Conservation (phyloP, 2,888 invertebrate species). For the Clusia tigrina region DNA sequence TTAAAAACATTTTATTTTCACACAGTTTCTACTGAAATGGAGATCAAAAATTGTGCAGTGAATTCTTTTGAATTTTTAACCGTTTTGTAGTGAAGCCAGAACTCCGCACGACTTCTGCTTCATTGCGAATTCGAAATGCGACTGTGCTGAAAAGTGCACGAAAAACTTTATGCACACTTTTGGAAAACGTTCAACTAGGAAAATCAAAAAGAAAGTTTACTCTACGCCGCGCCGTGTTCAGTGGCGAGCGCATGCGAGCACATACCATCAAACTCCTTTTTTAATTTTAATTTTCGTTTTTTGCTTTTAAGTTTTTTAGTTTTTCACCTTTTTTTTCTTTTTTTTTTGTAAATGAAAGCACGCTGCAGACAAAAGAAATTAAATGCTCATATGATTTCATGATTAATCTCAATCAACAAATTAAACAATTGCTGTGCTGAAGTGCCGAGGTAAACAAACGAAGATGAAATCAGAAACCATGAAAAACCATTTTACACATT, state of each 20-base stretch:
- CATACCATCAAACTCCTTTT: no score
- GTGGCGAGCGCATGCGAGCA: no score
- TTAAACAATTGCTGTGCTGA: constrained; percentile 14
- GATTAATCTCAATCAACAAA: constrained; percentile 32
- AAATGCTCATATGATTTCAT: constrained; percentile 50
- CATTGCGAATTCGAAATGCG: constrained; percentile 57
- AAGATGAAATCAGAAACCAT: constrained; percentile 32
- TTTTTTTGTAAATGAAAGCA: not conserved
- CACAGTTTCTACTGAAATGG: not conserved
- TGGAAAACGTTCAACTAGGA: constrained; percentile 23
- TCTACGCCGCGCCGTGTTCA: constrained; percentile 39
- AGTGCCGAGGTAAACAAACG: constrained; percentile 6
- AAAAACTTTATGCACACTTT: constrained; percentile 31
- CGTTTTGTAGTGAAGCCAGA: constrained; percentile 39
- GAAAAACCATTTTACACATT: constrained; percentile 19
- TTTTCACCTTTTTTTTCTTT: not conserved
- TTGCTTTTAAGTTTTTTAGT: no score
- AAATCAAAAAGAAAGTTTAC: constrained; percentile 51
- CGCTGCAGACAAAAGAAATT: constrained; percentile 45
- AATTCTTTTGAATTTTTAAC: constrained; percentile 27
- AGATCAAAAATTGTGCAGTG: not conserved
- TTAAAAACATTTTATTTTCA: constrained; percentile 46
- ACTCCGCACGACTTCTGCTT: constrained; percentile 55
- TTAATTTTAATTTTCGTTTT: no score
- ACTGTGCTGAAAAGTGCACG: constrained; percentile 40